Base-by-base conservation (phyloP, 1,140 invertebrate genomes). In the Cheumatopsyche charites region DNA sequence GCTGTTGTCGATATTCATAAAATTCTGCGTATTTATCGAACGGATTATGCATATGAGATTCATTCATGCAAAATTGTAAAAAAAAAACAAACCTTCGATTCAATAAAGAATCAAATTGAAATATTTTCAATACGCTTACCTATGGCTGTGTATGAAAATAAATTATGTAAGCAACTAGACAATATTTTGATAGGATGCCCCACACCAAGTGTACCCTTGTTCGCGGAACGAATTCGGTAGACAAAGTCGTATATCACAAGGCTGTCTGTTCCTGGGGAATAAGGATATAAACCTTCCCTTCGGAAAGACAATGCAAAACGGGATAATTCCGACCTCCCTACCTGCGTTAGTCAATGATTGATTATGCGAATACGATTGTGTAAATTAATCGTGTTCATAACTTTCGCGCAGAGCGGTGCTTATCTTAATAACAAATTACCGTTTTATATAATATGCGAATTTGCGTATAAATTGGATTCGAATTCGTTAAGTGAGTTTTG, bases 271-370 rank as follows among this genome's bases (percentile, higher is more conserved):
- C 43, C 21, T 47, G 17, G 21, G 63, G 43, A 36, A 66, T 47
- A 66, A 66, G 63, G 63, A 66, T 66, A 58, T 58, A 66, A 66
- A 66, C 63, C 63, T 47, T 66, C 63, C 41, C 63, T 23, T 58
- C 9, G 19, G 63, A 47, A 66, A 66, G 63, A 66, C 63, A 66
- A 66, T 66, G 63, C 63, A 66, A 66, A 66, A 66, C 41, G 63
- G 63, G 63, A 66, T 66, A 66, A 66, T 66, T 66, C 63, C 41
- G 36, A 47, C 15, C 63, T 47, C 21, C 4, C 23, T 63, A 63
- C 62, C 62, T 63, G 43, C 47, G 23, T 26, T 21, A 23, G 23
- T 66, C 63, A 66, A 42, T 43, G 63, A 66, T 66, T 66, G 63
- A 66, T 66, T 66, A 63, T 63, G 29, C 62, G 41, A 63, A 42